Evolutionary conservation across 2,797 vertebrate genomes (phyloP).

Genomic region (Enteromius viviparus): DNA sequence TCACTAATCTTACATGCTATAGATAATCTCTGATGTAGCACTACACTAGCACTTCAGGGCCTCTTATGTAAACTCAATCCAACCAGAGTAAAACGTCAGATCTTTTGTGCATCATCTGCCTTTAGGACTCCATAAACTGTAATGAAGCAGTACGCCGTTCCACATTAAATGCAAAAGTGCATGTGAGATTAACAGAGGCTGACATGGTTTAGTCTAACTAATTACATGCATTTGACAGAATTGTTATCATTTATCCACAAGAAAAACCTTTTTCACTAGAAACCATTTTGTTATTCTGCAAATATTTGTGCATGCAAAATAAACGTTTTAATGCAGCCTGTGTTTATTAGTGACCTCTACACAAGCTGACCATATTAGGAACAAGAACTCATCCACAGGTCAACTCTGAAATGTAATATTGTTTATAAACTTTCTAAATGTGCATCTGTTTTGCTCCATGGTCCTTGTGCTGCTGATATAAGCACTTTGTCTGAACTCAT

Average conservation of each 20-base stretch:
- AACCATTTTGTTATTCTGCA: neutral
- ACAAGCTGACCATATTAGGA: conserved; percentile 28
- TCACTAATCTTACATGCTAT: neutral
- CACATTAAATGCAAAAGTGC: conserved; percentile 17
- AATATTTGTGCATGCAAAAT: conserved; percentile 5
- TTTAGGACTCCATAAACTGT: conserved; percentile 21
- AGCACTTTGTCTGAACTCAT: conserved; percentile 35
- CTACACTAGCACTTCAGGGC: neutral
- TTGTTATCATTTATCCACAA: neutral
- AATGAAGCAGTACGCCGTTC: conserved; percentile 39
- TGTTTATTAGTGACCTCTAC: neutral
- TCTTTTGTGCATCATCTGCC: conserved; percentile 38
- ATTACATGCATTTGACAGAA: neutral
- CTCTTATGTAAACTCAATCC: conserved; percentile 19
- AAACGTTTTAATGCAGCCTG: neutral
- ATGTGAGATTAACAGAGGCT: neutral
- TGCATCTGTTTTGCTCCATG: neutral
- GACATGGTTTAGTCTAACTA: neutral
- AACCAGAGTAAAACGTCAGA: conserved; percentile 47
- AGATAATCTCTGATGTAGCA: neutral
- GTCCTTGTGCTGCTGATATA: conserved; percentile 26
- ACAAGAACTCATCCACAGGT: neutral
- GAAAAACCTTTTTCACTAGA: neutral
- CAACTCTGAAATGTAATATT: conserved; percentile 11
- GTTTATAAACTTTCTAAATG: conserved; percentile 24